Evolutionary conservation across 1,140 invertebrate species (phyloP).

Genomic region (Plectrocnemia conspersa): DNA sequence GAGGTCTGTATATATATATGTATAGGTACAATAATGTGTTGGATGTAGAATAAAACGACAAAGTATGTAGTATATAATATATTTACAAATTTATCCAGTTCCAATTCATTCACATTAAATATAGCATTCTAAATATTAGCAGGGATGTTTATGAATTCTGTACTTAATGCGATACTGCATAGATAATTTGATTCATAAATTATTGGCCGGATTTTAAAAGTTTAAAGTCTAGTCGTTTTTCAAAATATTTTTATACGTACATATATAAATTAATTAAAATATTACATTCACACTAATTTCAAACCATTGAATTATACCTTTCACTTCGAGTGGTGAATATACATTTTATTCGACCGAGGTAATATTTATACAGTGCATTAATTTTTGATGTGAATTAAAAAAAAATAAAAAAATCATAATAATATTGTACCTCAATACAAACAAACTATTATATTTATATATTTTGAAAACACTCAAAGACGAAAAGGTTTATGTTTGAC

Average conservation of each 20-base stretch:
- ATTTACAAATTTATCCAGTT: constrained; percentile 33
- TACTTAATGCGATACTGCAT: constrained; percentile 23
- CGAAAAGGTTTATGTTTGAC: constrained; percentile 7
- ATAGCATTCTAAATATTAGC: constrained; percentile 38
- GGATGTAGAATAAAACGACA: neutral
- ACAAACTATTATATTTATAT: constrained; percentile 10
- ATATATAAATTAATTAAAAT: constrained; percentile 15
- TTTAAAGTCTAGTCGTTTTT: constrained; percentile 28
- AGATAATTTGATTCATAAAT: constrained; percentile 23
- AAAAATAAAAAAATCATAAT: no score
- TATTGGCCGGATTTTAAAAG: constrained; percentile 34
- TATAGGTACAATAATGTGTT: no score
- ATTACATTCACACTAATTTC: constrained; percentile 12
- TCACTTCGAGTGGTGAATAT: no score
- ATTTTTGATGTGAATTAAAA: no score
- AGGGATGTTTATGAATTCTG: constrained; percentile 23
- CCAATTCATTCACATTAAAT: constrained; percentile 40
- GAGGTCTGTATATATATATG: no score
- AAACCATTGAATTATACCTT: no score
- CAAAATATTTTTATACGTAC: constrained; percentile 11
- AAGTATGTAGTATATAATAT: constrained; percentile 5
- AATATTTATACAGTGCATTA: no score
- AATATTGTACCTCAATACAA: constrained; percentile 7
- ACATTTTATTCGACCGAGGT: no score
- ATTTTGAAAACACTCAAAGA: constrained; percentile 14